phyloP scores from a whole-genome alignment of 30 jellyfish, hydroid and myxozoan genomes.

The Phacellophora camtschatica region DNA sequence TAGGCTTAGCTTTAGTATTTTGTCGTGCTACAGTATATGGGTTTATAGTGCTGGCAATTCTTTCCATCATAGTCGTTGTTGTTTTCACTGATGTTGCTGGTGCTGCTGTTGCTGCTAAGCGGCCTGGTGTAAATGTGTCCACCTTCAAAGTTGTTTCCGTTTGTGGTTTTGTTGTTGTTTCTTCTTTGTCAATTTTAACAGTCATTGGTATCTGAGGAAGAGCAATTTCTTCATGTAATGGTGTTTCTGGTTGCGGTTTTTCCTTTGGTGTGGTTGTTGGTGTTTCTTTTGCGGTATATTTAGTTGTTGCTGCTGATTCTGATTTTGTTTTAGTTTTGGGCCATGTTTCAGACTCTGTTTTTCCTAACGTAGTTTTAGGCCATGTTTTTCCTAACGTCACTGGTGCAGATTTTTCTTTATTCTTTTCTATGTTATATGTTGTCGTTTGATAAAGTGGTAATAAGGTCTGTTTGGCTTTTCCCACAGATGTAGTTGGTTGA shows the following conservation, averaged over 20 bases:
- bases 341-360: not conserved
- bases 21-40: not conserved
- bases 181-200: not conserved
- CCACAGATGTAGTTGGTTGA: no score
- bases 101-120: not conserved
- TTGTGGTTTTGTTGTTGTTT: conserved; percentile 14
- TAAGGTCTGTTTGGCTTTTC: no score
- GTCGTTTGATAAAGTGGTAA: no score
- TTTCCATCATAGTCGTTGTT: not conserved
- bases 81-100: not conserved
- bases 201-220: conserved; percentile 47
- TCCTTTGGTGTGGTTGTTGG: conserved; percentile 3
- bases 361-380: not conserved
- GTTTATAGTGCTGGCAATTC: not conserved
- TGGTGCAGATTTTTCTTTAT: not conserved
- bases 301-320: not conserved
- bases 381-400: not conserved
- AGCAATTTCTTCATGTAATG: conserved; percentile 8
- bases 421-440: no score
- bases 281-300: not conserved
- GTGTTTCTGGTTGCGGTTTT: conserved; percentile 35
- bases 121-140: not conserved
- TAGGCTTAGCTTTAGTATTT: not conserved
- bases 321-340: not conserved
- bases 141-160: not conserved